Evolutionary conservation across 2,113 vertebrate genomes (phyloP).

Genomic region (Acanthochromis polyacanthus): DNA sequence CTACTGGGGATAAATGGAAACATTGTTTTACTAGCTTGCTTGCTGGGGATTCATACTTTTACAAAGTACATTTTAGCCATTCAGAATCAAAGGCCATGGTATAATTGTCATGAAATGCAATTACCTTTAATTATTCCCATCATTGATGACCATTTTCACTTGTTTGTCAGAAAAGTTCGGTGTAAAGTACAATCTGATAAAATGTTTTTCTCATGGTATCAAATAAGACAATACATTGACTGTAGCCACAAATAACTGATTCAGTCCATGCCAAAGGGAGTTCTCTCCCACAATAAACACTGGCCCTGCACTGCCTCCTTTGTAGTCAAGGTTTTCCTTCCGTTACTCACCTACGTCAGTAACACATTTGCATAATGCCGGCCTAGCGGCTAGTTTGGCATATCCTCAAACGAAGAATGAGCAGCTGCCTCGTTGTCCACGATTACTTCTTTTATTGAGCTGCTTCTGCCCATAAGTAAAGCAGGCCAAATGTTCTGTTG

Average conservation of each 20-base stretch:
- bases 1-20: not conserved
- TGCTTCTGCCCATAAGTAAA: no score
- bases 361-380: no score
- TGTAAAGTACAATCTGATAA: not conserved
- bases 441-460: no score
- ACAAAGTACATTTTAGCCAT: not conserved
- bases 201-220: not conserved
- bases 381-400: no score
- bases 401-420: no score
- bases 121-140: not conserved
- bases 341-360: no score
- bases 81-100: not conserved
- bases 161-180: not conserved
- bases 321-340: no score
- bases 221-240: not conserved
- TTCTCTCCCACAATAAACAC: no score
- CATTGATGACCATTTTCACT: not conserved
- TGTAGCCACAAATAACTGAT: not conserved
- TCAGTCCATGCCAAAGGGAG: not conserved
- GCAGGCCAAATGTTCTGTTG: no score
- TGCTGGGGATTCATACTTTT: not conserved
- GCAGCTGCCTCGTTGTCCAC: no score
- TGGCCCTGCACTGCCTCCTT: no score
- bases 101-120: conserved; percentile 6
- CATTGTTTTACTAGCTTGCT: not conserved